Percentiles rank a stretch among this genome's conserved stretches.
phyloP scores from a whole-genome alignment of 2,797 vertebrate genomes.

The Buphagus erythrorhynchus region DNA sequence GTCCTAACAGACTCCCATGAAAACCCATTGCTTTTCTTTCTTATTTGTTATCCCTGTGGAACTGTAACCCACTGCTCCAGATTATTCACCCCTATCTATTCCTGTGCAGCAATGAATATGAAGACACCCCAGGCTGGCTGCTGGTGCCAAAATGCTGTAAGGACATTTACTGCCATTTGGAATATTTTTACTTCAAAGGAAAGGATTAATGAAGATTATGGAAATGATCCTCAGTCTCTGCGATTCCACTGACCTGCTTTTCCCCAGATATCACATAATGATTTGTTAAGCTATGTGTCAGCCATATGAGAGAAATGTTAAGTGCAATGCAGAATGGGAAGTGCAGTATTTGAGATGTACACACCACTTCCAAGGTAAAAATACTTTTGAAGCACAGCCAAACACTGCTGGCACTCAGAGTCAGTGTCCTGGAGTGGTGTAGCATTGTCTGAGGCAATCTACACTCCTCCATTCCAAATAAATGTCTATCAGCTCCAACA shows the following conservation, averaged over 20 bases:
- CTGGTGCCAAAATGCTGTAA: not conserved
- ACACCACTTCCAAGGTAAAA: not conserved
- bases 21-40: not conserved
- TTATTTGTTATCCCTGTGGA: not conserved
- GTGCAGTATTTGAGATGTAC: not conserved
- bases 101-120: not conserved
- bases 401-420: not conserved
- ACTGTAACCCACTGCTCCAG: not conserved
- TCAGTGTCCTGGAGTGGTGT: not conserved
- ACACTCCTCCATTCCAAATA: not conserved
- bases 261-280: not conserved
- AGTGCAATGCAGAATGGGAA: not conserved
- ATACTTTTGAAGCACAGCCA: not conserved
- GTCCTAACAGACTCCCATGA: not conserved
- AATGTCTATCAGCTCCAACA: not conserved
- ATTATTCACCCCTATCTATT: not conserved
- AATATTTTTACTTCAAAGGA: constrained; percentile 36
- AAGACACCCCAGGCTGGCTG: not conserved
- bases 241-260: not conserved
- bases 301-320: not conserved
- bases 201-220: constrained; percentile 34
- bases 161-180: not conserved
- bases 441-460: not conserved
- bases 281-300: not conserved
- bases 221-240: not conserved